A percentile compares a stretch with the other conserved stretches of the same genome.
phyloP scores from a whole-genome alignment of 2,113 vertebrate genomes.

The Polypterus bichir region DNA sequence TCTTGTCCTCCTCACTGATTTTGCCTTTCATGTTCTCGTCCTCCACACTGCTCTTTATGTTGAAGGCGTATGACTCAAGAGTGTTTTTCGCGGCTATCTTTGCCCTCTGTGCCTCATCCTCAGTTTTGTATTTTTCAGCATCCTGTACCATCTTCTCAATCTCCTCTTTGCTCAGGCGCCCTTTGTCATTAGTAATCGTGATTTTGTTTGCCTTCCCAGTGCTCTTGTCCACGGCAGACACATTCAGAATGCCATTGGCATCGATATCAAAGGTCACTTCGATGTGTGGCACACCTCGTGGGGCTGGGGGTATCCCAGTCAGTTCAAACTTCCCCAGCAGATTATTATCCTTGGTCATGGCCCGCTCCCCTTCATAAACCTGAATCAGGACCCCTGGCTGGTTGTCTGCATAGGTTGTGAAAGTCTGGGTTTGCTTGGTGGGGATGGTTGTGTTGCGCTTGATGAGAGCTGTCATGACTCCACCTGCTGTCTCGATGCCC shows the following conservation, averaged over 20 bases:
- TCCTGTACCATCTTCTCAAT: constrained; percentile 70
- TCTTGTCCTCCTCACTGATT: constrained; percentile 60
- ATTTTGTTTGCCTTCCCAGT: constrained; percentile 69
- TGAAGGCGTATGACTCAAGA: constrained; percentile 60
- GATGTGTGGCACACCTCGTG: constrained; percentile 61
- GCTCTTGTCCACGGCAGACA: constrained; percentile 61
- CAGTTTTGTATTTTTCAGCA: constrained; percentile 61
- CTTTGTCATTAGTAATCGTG: constrained; percentile 69
- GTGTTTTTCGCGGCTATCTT: constrained; percentile 57
- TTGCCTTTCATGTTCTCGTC: constrained; percentile 65
- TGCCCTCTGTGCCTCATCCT: constrained; percentile 58
- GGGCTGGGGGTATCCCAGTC: constrained; percentile 55
- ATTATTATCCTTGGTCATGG: constrained; percentile 71
- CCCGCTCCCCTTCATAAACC: constrained; percentile 58
- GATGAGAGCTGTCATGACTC: constrained; percentile 65
- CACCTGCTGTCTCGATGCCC: constrained; percentile 63
- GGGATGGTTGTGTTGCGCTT: constrained; percentile 69
- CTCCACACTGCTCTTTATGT: constrained; percentile 60
- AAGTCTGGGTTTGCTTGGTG: constrained; percentile 71
- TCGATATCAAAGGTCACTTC: constrained; percentile 68
- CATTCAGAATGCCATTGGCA: constrained; percentile 62
- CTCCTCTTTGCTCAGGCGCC: constrained; percentile 63
- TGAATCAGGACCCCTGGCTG: constrained; percentile 61
- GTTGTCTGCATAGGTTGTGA: constrained; percentile 67
- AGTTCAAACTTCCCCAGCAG: constrained; percentile 67